Evolutionary conservation across 2,797 vertebrate genomes (phyloP).

Genomic region (Ispidina picta): DNA sequence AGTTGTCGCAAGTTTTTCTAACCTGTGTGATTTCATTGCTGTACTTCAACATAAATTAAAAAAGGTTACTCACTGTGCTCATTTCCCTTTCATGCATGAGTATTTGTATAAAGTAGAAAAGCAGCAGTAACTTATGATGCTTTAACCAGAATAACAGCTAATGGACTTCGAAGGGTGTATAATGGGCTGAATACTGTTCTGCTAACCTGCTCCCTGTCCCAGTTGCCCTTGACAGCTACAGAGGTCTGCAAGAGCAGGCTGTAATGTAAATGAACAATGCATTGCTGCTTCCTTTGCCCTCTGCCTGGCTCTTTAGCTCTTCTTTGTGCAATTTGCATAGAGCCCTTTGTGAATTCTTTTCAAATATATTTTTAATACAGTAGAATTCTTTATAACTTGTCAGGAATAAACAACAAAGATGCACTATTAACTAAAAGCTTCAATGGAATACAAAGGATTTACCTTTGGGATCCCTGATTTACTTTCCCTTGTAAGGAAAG

Average conservation of each 20-base stretch:
- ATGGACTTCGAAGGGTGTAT: not conserved
- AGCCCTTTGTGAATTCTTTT: constrained; percentile 17
- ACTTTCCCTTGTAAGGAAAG: constrained; percentile 34
- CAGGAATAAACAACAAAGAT: constrained; percentile 32
- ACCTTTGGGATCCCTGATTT: constrained; percentile 40
- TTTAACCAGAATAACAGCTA: not conserved
- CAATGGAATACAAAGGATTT: constrained; percentile 32
- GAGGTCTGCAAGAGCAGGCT: not conserved
- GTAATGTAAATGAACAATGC: not conserved
- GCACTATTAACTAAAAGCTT: constrained; percentile 24
- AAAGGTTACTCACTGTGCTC: not conserved
- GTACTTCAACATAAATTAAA: not conserved
- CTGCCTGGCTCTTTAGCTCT: not conserved
- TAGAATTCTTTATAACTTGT: constrained; percentile 22
- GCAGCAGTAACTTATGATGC: not conserved
- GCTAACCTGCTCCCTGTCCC: not conserved
- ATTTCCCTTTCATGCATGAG: not conserved
- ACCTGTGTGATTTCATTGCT: not conserved
- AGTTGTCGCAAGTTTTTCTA: not conserved
- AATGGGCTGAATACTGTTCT: not conserved
- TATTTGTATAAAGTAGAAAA: not conserved
- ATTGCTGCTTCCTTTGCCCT: not conserved
- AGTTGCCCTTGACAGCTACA: not conserved
- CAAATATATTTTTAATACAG: not conserved
- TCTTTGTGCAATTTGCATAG: not conserved